Percentiles rank a stretch among this genome's conserved stretches.
Evolutionary conservation across 2,888 invertebrate species (phyloP).

Genomic region (Pollenia labialis): DNA sequence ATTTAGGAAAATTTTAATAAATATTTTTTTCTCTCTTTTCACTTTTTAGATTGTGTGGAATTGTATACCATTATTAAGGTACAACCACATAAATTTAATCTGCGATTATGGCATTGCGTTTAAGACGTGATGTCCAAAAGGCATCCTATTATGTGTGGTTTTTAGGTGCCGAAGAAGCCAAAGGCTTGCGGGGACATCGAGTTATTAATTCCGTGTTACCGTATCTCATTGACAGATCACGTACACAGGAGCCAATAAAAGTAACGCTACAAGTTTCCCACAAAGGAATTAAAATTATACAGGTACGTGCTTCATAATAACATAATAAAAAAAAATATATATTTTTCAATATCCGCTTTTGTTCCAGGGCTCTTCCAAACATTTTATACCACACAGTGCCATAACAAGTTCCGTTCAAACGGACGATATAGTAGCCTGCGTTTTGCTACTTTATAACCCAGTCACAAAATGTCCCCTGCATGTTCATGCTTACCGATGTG

Average conservation of each 20-base stretch:
- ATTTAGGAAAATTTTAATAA: background rate
- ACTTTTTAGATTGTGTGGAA: conserved; percentile 37
- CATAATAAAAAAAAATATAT: background rate
- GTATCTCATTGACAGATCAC: conserved; percentile 92
- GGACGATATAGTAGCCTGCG: conserved; percentile 96
- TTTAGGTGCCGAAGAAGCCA: conserved; percentile 97
- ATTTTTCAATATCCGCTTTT: background rate
- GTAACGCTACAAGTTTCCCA: conserved; percentile 95
- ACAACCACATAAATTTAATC: conserved; percentile 15
- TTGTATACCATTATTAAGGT: conserved; percentile 31
- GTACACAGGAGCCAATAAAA: conserved; percentile 94
- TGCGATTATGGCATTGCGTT: conserved; percentile 89
- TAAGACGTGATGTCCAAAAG: conserved; percentile 94
- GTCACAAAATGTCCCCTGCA: conserved; percentile 97
- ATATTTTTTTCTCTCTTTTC: background rate
- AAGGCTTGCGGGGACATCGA: conserved; percentile 93
- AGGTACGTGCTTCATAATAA: conserved; percentile 84
- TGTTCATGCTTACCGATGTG: conserved; percentile 97
- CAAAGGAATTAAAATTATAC: conserved; percentile 97
- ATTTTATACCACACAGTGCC: conserved; percentile 96
- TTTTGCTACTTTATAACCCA: conserved; percentile 96
- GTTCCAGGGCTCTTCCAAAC: conserved; percentile 89
- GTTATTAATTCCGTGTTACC: conserved; percentile 94
- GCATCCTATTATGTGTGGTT: conserved; percentile 97
- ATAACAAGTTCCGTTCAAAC: conserved; percentile 95